phyloP scores from a whole-genome alignment of 2,113 vertebrate species.

The Smithornis capensis region DNA sequence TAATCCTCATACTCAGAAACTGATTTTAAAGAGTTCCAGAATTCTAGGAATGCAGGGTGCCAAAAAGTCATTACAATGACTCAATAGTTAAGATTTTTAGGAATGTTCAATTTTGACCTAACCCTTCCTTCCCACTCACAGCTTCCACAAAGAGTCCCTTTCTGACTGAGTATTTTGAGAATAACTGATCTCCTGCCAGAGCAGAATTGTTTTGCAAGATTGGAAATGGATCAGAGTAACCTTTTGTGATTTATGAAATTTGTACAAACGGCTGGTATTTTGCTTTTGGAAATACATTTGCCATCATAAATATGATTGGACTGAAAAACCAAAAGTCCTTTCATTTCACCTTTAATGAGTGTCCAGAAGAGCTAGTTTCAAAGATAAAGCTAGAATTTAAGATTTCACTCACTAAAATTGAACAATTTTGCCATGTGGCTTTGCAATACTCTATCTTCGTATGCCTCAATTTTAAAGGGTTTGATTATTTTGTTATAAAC shows the following conservation, averaged over 20 bases:
- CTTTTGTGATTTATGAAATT: not conserved
- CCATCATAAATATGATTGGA: slow-evolving; percentile 23
- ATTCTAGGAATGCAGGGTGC: not conserved
- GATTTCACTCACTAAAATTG: not conserved
- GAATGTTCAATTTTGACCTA: slow-evolving; percentile 44
- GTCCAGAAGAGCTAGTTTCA: not conserved
- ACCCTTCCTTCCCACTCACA: not conserved
- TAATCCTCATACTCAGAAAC: not conserved
- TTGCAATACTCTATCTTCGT: not conserved
- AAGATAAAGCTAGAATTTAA: not conserved
- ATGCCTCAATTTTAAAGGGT: not conserved
- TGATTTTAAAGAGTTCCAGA: not conserved
- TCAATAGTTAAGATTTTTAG: slow-evolving; percentile 39
- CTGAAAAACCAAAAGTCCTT: slow-evolving; percentile 11
- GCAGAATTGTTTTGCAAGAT: slow-evolving; percentile 37
- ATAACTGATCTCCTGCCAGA: slow-evolving; percentile 57
- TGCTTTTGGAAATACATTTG: slow-evolving; percentile 8
- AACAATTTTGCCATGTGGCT: not conserved
- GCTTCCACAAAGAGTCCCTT: slow-evolving; percentile 7
- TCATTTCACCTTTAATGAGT: slow-evolving; percentile 32
- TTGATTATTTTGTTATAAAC: not conserved
- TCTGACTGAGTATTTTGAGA: slow-evolving; percentile 11
- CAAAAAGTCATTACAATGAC: slow-evolving; percentile 6
- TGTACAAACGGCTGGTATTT: slow-evolving; percentile 36
- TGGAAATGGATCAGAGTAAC: slow-evolving; percentile 61